Evolutionary conservation across 2,797 vertebrate species (phyloP).

Genomic region (Cossypha caffra): DNA sequence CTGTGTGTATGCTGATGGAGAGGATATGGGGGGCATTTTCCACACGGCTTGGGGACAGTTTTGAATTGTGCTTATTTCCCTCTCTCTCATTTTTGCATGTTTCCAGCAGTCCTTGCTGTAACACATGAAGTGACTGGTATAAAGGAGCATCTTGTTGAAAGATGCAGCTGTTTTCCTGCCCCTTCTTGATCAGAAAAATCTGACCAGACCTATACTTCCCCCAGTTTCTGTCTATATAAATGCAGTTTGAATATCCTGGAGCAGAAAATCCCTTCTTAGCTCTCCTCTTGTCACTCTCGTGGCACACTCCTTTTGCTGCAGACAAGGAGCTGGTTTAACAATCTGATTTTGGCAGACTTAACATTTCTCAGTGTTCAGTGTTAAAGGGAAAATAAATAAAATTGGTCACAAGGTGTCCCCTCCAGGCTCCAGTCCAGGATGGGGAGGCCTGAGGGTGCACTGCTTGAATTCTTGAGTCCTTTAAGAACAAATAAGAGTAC

Average conservation of each 20-base stretch:
- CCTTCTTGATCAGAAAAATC: background rate
- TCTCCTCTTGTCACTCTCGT: background rate
- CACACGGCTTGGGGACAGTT: background rate
- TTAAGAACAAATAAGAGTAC: background rate
- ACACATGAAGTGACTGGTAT: accelerated
- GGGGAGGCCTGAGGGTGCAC: background rate
- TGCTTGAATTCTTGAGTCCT: background rate
- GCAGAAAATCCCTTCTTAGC: background rate
- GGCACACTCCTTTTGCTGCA: background rate
- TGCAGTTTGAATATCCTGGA: background rate
- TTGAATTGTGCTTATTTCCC: background rate
- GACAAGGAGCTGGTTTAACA: background rate
- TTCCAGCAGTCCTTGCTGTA: background rate
- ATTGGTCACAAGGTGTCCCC: background rate
- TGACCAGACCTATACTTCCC: background rate
- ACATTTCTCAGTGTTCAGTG: background rate
- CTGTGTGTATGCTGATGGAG: accelerated
- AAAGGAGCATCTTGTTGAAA: background rate
- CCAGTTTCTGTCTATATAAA: background rate
- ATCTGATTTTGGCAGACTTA: background rate
- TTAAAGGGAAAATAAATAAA: background rate
- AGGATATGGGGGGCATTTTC: background rate
- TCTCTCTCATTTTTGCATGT: background rate
- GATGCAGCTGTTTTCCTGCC: background rate
- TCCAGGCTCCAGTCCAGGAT: background rate